phyloP scores from a whole-genome alignment of 53 echinoderm and acorn worm genomes.

The Arbacia lixula region DNA sequence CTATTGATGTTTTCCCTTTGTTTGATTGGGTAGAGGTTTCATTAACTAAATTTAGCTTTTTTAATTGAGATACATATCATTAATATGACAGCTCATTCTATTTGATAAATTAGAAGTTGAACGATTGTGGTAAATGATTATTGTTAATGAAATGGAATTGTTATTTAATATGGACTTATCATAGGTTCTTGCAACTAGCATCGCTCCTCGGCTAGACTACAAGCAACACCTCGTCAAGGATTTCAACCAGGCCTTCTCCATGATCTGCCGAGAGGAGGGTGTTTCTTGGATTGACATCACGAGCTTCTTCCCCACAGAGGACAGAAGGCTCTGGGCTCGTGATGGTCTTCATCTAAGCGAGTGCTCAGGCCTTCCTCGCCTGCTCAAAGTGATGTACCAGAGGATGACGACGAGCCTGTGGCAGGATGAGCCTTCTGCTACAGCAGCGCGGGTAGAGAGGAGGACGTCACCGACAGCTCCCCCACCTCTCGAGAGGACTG shows the following conservation, averaged over 20 bases:
- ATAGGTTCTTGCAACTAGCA: conserved; percentile 25
- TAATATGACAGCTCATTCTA: too few relatives aligned
- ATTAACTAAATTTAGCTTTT: too few relatives aligned
- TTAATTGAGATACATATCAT: too few relatives aligned
- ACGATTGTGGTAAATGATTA: too few relatives aligned
- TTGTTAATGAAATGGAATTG: too few relatives aligned
- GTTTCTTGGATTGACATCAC: conserved; percentile 24
- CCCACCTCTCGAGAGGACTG: too few relatives aligned
- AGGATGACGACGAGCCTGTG: neutral
- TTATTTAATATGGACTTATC: too few relatives aligned
- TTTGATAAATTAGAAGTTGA: too few relatives aligned
- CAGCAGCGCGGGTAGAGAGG: too few relatives aligned
- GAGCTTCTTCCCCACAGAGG: neutral
- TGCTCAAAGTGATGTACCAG: neutral
- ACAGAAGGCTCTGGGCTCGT: conserved; percentile 2
- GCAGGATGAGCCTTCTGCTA: neutral
- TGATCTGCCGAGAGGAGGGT: conserved; percentile 6
- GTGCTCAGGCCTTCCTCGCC: conserved; percentile 31
- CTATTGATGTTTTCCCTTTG: too few relatives aligned
- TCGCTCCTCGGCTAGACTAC: conserved; percentile 25
- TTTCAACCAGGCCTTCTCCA: conserved; percentile 4
- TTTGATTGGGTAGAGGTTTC: too few relatives aligned
- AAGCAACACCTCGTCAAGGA: conserved; percentile 1
- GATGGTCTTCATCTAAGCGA: conserved; percentile 44
- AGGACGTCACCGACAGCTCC: too few relatives aligned